Base-by-base conservation (phyloP, 2,113 vertebrate genomes). In the Hoplias malabaricus region DNA sequence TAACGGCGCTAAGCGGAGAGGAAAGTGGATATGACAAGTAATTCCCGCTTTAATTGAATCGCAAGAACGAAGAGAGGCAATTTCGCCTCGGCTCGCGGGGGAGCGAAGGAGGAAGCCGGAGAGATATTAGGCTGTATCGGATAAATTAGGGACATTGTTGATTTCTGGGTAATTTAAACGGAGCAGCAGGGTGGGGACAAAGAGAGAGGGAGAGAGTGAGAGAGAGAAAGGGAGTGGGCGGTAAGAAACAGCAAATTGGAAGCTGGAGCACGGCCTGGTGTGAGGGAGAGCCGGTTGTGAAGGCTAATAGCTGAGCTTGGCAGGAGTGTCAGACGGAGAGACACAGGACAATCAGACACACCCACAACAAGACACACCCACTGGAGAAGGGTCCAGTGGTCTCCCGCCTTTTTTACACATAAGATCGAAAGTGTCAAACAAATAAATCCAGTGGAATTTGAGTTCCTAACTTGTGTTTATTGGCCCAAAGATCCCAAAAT, bases 11-110 rank as follows among this genome's bases (percentile, higher is more conserved):
- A 87, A 89, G 89, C 87, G 82, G 82, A 86, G 83, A 85, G 84
- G 90, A 66, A 89, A 92, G 88, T 90, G 87, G 84, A 88, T 87
- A 89, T 90, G 90, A 91, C 90, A 92, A 89, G 89, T 88, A 89
- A 91, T 92, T 88, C 89, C 86, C 80, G 80, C 80, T 48, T 78
- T 90, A 90, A 90, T 91, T 91, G 90, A 85, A 88, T 76, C 72
- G 57, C 65, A 61, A n/a, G 83, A 81, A 75, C 77, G 57, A n/a
- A 80, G 86, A 86, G 82, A 82, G 67, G 84, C 89, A 84, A 86
- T 90, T 87, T 88, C 70, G 75, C 84, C 87, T 87, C 84, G 83
- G 78, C 75, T 84, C 84, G 75, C 83, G 75, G 84, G 74, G 76
- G 77, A 46, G 59, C 69, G 59, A 36, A n/a, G 62, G 68, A 79